phyloP scores from a whole-genome alignment of 2,888 invertebrate species.

The Lycia hirtaria region DNA sequence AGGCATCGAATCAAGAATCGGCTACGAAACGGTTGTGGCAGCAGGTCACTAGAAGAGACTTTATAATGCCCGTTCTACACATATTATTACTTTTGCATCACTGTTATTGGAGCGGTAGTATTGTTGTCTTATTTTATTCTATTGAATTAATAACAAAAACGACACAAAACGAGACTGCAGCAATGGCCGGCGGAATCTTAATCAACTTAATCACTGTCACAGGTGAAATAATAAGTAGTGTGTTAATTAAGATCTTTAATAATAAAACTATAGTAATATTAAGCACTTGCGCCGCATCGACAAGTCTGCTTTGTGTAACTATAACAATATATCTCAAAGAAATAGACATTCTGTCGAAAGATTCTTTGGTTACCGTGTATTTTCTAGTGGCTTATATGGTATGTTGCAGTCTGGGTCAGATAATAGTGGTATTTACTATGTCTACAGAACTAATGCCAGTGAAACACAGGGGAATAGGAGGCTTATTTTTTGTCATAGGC shows the following conservation, averaged over 20 bases:
- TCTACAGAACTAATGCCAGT: conserved; percentile 38
- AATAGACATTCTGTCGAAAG: conserved; percentile 5
- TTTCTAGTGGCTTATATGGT: conserved; percentile 24
- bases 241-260: conserved; percentile 4
- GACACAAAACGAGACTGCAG: neutral
- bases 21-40: neutral
- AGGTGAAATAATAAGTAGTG: neutral
- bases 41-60: conserved; percentile 5
- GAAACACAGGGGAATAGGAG: conserved; percentile 33
- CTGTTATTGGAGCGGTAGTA: conserved; percentile 11
- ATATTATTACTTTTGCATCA: neutral
- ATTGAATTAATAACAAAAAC: conserved; percentile 1
- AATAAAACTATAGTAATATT: conserved; percentile 1
- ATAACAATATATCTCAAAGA: neutral
- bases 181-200: neutral
- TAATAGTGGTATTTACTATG: conserved; percentile 19
- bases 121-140: conserved; percentile 12
- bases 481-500: conserved; percentile 25
- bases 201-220: neutral
- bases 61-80: conserved; percentile 2
- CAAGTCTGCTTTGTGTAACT: neutral
- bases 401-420: conserved; percentile 21
- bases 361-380: conserved; percentile 27
- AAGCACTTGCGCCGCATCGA: neutral
- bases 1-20: neutral